A percentile compares a stretch with the other conserved stretches of the same genome.
phyloP scores from a whole-genome alignment of 2,797 vertebrate genomes.

The Halcyon smyrnensis region DNA sequence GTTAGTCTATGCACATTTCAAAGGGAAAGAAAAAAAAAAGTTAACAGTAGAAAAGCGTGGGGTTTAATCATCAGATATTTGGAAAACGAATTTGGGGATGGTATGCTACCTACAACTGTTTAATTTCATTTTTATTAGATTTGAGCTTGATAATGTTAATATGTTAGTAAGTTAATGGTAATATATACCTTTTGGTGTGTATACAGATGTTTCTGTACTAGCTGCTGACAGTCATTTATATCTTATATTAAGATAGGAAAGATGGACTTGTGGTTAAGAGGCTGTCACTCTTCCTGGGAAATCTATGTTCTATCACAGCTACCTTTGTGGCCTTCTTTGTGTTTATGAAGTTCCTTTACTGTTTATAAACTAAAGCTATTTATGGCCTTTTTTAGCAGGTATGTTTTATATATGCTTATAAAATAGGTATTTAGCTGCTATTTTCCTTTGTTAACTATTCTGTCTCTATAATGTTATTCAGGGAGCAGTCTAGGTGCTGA shows the following conservation, averaged over 20 bases:
- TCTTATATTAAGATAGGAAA: neutral
- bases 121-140: neutral
- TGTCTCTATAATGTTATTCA: neutral
- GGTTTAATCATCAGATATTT: neutral
- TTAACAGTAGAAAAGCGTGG: neutral
- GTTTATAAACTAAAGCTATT: neutral
- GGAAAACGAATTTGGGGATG: neutral
- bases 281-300: neutral
- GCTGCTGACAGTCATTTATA: neutral
- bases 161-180: neutral
- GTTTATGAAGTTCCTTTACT: neutral
- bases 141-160: neutral
- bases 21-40: neutral
- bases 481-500: neutral
- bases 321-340: neutral
- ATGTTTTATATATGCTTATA: neutral
- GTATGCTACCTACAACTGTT: neutral
- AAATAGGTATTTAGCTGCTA: neutral
- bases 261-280: neutral
- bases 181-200: neutral
- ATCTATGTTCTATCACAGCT: neutral
- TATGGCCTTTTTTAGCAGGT: neutral
- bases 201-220: neutral
- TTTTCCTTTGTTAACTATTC: constrained; percentile 32
- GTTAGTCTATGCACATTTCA: neutral